phyloP scores from a whole-genome alignment of 1,140 invertebrate species.

The Octopus bimaculoides region DNA sequence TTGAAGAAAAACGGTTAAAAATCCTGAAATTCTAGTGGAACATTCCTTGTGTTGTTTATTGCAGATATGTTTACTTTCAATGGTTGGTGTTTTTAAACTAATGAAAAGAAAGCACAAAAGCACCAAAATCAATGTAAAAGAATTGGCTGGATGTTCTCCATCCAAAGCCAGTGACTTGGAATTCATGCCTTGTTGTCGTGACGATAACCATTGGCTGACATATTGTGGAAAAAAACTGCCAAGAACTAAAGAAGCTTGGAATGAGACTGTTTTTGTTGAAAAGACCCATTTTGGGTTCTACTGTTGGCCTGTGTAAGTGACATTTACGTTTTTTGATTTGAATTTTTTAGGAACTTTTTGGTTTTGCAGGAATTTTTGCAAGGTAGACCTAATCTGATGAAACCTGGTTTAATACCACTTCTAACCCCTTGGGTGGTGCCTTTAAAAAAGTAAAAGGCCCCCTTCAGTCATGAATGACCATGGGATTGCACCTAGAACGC shows the following conservation, averaged over 20 bases:
- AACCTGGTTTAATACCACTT: too few species aligned
- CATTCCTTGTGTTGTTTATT: not conserved
- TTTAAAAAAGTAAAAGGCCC: too few species aligned
- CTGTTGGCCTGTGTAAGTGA: conserved; percentile 71
- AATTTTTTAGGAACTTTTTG: too few species aligned
- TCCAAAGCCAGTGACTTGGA: conserved; percentile 12
- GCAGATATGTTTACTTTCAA: conserved; percentile 63
- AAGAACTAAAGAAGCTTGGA: conserved; percentile 70
- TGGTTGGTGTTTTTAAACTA: conserved; percentile 73
- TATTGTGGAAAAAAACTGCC: conserved; percentile 67
- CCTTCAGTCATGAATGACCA: too few species aligned
- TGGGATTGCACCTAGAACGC: too few species aligned
- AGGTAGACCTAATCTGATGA: too few species aligned
- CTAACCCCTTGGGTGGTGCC: too few species aligned
- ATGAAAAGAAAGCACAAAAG: conserved; percentile 72
- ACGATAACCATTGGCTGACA: conserved; percentile 74
- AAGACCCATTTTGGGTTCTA: conserved; percentile 76
- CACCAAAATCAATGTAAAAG: conserved; percentile 58
- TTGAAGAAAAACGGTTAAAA: too few species aligned
- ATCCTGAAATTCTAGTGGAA: too few species aligned
- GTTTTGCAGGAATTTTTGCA: too few species aligned
- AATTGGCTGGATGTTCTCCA: conserved; percentile 15
- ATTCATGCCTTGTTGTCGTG: conserved; percentile 59
- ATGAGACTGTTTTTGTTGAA: conserved; percentile 68
- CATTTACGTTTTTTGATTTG: conserved; percentile 6